phyloP scores from a whole-genome alignment of 1,140 invertebrate species.

The Cherax destructor region DNA sequence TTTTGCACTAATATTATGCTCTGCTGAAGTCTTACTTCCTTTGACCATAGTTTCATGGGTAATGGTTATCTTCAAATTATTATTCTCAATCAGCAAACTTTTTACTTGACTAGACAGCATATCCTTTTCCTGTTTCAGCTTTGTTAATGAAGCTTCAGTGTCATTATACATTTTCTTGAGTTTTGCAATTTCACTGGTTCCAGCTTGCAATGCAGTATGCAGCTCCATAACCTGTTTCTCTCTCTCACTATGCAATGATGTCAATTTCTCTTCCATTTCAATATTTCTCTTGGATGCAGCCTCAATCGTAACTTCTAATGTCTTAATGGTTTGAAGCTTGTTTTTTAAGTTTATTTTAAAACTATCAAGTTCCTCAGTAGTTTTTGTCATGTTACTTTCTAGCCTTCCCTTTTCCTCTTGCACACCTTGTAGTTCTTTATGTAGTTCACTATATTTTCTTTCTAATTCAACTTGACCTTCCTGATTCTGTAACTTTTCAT shows the following conservation, averaged over 20 bases:
- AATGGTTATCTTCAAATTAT: conserved; percentile 42
- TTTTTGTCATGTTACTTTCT: conserved; percentile 6
- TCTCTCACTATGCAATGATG: background rate
- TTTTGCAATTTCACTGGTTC: background rate
- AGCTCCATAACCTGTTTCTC: background rate
- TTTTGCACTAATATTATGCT: conserved; percentile 13
- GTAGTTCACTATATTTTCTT: background rate
- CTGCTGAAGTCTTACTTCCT: conserved; percentile 12
- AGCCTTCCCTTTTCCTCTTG: conserved; percentile 14
- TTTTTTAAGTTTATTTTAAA: background rate
- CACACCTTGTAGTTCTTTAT: conserved; percentile 9
- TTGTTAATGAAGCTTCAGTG: background rate
- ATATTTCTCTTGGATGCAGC: background rate
- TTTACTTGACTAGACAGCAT: conserved; percentile 21
- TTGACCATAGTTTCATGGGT: conserved; percentile 18
- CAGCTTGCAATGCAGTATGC: background rate
- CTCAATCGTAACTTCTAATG: background rate
- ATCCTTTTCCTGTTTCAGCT: conserved; percentile 34
- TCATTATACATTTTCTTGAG: conserved; percentile 24
- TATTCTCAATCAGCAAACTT: conserved; percentile 33
- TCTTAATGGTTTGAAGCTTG: conserved; percentile 1
- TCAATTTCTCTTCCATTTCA: conserved; percentile 13
- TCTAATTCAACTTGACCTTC: background rate
- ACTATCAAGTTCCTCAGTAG: conserved; percentile 11
- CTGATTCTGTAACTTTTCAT: background rate